Evolutionary conservation across 2,113 vertebrate species (phyloP).

Genomic region (Myotis yumanensis): DNA sequence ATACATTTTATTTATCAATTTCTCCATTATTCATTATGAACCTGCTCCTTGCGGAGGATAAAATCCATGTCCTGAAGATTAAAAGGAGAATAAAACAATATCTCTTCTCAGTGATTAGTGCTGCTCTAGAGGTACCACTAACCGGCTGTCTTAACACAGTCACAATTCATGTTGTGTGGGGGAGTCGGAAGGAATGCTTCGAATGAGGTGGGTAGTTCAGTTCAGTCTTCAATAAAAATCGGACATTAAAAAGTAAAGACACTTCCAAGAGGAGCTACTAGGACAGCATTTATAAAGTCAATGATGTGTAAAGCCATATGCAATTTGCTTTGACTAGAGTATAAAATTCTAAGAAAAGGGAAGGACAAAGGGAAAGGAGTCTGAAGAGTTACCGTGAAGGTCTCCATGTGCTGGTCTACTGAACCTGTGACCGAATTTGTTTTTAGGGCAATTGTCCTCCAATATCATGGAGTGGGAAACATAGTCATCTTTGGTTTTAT

Average conservation of each 20-base stretch:
- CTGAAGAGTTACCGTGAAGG: background rate
- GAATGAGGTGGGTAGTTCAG: background rate
- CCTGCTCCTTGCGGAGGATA: background rate
- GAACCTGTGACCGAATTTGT: background rate
- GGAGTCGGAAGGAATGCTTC: background rate
- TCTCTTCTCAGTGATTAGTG: background rate
- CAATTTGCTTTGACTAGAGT: background rate
- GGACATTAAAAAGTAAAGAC: background rate
- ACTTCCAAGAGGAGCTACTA: background rate
- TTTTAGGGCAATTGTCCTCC: background rate
- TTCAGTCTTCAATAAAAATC: background rate
- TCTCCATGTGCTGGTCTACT: background rate
- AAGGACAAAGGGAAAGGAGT: background rate
- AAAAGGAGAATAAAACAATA: background rate
- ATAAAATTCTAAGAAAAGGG: no score
- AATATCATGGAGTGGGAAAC: background rate
- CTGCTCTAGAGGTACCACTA: background rate
- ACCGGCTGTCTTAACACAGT: background rate
- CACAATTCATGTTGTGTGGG: background rate
- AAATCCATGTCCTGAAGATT: background rate
- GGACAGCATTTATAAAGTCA: background rate
- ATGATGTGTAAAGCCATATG: background rate
- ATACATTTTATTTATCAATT: constrained; percentile 18
- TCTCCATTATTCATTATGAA: background rate
- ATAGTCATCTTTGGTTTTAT: background rate